Conservation (phyloP, 2,797 vertebrate species). For the Gymnodraco acuticeps region DNA sequence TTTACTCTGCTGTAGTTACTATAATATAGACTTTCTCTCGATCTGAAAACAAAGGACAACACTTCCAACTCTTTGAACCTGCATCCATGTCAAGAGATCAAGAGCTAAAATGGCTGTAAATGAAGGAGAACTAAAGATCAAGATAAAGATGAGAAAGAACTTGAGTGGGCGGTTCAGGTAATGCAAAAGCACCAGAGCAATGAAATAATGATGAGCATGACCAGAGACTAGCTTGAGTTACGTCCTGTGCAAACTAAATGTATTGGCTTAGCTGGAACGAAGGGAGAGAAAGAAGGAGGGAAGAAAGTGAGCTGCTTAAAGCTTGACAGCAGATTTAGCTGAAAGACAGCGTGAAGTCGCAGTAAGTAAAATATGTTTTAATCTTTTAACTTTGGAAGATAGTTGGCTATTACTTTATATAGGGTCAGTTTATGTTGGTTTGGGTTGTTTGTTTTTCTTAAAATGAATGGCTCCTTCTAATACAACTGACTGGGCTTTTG, state of each 20-base stretch:
- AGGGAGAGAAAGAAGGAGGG: conserved; percentile 59
- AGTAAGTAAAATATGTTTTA: conserved; percentile 57
- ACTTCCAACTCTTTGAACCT: neutral
- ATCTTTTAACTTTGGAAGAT: conserved; percentile 1
- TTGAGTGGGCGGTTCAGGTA: conserved; percentile 70
- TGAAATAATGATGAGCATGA: conserved; percentile 89
- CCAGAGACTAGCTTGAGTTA: conserved; percentile 85
- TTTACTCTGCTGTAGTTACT: neutral
- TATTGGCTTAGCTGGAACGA: conserved; percentile 43
- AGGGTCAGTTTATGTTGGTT: neutral
- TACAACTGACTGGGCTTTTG: neutral
- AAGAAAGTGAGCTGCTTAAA: conserved; percentile 54
- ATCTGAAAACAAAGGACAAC: neutral
- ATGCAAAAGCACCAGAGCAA: conserved; percentile 78
- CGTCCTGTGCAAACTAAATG: conserved; percentile 73
- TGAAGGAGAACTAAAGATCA: conserved; percentile 34
- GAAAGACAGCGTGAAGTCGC: conserved; percentile 27
- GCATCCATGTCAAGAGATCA: conserved; percentile 12
- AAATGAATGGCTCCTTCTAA: neutral
- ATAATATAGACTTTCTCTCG: neutral
- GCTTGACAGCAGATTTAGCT: conserved; percentile 50
- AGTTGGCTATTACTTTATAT: neutral
- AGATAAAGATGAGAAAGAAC: conserved; percentile 58
- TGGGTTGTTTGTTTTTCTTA: conserved; percentile 8
- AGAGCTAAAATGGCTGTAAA: conserved; percentile 15